Evolutionary conservation across 1,140 invertebrate genomes (phyloP).

Genomic region (Drosophila santomea): DNA sequence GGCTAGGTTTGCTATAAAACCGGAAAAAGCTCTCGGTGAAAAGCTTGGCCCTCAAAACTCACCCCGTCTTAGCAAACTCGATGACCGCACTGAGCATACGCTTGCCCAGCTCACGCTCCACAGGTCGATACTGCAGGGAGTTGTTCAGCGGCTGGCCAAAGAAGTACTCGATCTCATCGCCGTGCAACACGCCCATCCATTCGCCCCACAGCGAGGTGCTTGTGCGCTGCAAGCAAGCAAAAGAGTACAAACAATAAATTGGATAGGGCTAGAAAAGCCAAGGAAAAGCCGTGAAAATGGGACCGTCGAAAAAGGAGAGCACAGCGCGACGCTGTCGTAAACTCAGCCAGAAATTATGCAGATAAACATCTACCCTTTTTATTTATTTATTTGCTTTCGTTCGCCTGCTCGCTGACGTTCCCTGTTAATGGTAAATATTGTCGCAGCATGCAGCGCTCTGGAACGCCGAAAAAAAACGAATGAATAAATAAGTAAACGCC

Average conservation of each 20-base stretch:
- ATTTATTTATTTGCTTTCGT: constrained; percentile 80
- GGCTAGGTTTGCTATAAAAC: constrained; percentile 33
- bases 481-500: constrained; percentile 56
- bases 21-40: constrained; percentile 3
- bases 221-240: constrained; percentile 89
- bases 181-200: constrained; percentile 99
- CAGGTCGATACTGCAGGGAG: constrained; percentile 91
- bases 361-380: constrained; percentile 82
- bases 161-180: constrained; percentile 98
- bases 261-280: neutral
- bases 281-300: constrained; percentile 13
- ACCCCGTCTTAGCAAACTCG: constrained; percentile 95
- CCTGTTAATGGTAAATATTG: constrained; percentile 73
- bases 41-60: constrained; percentile 81
- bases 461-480: constrained; percentile 50
- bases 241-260: constrained; percentile 12
- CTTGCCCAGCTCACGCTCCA: constrained; percentile 92
- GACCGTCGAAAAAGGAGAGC: constrained; percentile 4
- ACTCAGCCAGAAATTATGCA: constrained; percentile 78
- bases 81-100: constrained; percentile 95
- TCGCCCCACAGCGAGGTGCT: constrained; percentile 96
- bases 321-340: constrained; percentile 57
- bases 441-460: constrained; percentile 66
- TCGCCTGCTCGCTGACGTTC: constrained; percentile 48
- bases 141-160: constrained; percentile 96